Percentiles rank a stretch among this genome's conserved stretches.
Evolutionary conservation across 2,113 vertebrate species (phyloP).

Genomic region (Danionella cerebrum): DNA sequence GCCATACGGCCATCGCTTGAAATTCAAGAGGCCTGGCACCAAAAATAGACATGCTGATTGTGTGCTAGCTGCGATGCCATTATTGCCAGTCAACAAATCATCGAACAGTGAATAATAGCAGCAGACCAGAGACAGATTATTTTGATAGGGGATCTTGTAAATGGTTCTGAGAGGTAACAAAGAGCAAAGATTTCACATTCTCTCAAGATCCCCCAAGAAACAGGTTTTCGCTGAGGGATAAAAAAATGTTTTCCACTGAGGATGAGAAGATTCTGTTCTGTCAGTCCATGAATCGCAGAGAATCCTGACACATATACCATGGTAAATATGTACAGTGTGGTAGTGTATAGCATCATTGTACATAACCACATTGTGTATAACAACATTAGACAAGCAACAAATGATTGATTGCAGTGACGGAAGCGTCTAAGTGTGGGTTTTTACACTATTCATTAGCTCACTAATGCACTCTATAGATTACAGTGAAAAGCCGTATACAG

Average conservation of each 20-base stretch:
- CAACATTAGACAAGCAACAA: neutral
- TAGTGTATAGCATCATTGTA: too few relatives aligned
- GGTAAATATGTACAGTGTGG: too few relatives aligned
- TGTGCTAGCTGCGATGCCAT: neutral
- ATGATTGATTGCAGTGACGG: neutral
- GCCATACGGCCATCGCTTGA: neutral
- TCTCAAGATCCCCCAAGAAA: constrained; percentile 60
- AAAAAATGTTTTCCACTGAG: neutral
- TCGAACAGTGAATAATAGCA: neutral
- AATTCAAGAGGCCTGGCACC: neutral
- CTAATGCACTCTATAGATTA: constrained; percentile 36
- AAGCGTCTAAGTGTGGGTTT: constrained; percentile 3
- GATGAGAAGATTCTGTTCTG: neutral
- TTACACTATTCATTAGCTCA: constrained; percentile 30
- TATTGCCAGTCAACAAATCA: too few relatives aligned
- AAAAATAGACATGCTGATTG: neutral
- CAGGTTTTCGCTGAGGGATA: constrained; percentile 21
- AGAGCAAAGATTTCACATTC: constrained; percentile 49
- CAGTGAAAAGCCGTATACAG: neutral
- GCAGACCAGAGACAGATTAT: neutral
- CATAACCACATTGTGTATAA: neutral
- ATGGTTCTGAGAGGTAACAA: constrained; percentile 21
- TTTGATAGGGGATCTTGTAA: constrained; percentile 2
- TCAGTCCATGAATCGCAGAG: neutral
- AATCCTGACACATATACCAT: too few relatives aligned